Base-by-base conservation (phyloP, 2,113 vertebrate genomes). In the Rhea americana region DNA sequence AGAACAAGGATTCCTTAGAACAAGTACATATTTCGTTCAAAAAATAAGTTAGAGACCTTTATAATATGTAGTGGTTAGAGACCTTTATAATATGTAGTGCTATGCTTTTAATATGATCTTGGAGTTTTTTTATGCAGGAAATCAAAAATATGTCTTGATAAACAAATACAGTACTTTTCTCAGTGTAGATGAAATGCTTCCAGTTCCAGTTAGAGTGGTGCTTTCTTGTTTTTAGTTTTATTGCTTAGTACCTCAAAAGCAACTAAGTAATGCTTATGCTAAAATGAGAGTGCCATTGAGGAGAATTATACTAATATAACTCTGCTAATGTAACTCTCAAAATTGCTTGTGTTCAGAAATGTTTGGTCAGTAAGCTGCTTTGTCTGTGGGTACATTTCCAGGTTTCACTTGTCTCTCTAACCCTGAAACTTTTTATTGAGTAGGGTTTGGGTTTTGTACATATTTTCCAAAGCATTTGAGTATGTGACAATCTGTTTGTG, bases 201-300 rank as follows among this genome's bases (percentile, higher is more conserved):
- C 35, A 35, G 45, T 47, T 47, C 17, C 45, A 19, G 45, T 84
- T 16, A 91, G 25, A 1, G 0, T 66, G 58, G 8, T 2, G 5
- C 58, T 91, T 91, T 61, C 75, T 89, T 82, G 50, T 7, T 62
- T 85, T 90, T 59, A 8, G 21, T 85, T 94, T 72, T 62, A 30
- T 70, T 77, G 37, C 39, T 76, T 73, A 30, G 58, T 65, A 21
- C 65, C 76, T 88, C 37, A 67, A 26, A 79, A 66, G 66, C 56
- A 75, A 0, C 12, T 2, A 11, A 74, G 47, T 78, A 2, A 4
- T 43, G 77, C 37, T 50, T 43, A 17, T 26, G 5, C 43, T 48
- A 67, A 56, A 50, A 61, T 2, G 2, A 41, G 32, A 35, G 7
- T 37, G 37, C n/a, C 24, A 8, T 32, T 35, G 55, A 19, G 25